Conservation (phyloP, 1,140 invertebrate species). For the Drosophila quadrilineata region DNA sequence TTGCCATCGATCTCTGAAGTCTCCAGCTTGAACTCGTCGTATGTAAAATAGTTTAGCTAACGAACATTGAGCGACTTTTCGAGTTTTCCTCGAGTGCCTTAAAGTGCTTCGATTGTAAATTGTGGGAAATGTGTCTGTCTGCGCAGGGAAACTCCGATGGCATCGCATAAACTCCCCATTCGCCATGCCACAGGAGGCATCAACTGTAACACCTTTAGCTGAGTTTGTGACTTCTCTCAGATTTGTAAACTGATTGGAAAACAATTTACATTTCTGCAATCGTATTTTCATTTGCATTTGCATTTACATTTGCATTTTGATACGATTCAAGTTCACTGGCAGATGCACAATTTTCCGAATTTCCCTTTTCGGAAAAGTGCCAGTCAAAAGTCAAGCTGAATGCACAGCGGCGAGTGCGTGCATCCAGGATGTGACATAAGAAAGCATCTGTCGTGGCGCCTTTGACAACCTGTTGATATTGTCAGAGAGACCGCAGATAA, state of each 20-base stretch:
- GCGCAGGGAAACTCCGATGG: no score
- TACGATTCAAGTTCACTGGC: constrained; percentile 29
- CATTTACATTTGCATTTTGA: no score
- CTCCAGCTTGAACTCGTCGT: neutral
- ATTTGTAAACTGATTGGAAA: constrained; percentile 36
- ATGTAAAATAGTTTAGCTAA: constrained; percentile 60
- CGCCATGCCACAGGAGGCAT: constrained; percentile 3
- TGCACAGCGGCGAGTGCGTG: constrained; percentile 30
- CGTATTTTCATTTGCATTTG: constrained; percentile 34
- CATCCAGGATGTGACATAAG: constrained; percentile 11
- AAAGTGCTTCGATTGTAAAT: constrained; percentile 57
- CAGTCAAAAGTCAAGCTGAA: constrained; percentile 18
- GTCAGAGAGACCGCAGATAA: neutral
- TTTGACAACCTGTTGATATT: neutral
- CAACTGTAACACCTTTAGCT: constrained; percentile 15
- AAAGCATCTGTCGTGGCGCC: constrained; percentile 22
- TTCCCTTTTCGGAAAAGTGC: constrained; percentile 22
- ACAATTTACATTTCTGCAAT: constrained; percentile 29
- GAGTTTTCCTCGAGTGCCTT: constrained; percentile 18
- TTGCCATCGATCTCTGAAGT: no score
- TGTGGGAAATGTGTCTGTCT: no score
- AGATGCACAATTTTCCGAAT: constrained; percentile 10
- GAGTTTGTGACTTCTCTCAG: no score
- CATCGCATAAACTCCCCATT: no score
- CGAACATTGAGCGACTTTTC: constrained; percentile 46